Base-by-base conservation (phyloP, 2,797 vertebrate species). In the Pempheris klunzingeri region DNA sequence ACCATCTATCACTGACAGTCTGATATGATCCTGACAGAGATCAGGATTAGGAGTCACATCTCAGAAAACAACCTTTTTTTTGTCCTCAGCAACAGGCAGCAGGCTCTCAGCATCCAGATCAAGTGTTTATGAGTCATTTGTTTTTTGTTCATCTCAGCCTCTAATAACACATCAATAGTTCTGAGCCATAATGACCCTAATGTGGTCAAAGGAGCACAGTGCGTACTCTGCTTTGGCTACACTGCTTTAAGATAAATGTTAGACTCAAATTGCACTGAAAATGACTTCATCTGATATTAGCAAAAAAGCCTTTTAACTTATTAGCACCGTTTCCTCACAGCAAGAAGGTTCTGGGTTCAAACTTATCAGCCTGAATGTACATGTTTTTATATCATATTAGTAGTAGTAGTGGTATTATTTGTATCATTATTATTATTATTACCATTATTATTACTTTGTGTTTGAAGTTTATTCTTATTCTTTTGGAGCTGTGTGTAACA, bases 151-250 rank as follows among this genome's bases (percentile, higher is more conserved):
- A 77, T 86, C 73, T 81, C 62, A 70, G 66, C 70, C 49, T 81
- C 55, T 82, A 87, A 85, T 80, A 89, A 83, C 77, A 87, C 85
- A 82, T 93, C 86, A 90, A 85, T 90, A 90, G 78, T 77, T 80
- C 85, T 78, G 72, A 81, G 72, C 8, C 50, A 55, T 77, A 85
- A 84, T 87, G 53, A 82, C 58, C 47, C 77, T 87, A 74, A 84
- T 88, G 71, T 72, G 43, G 66, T 81, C 67, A 58, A 77, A 84
- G 79, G 49, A 62, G 49, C 73, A 34, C 50, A 46, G 54, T 28
- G 52, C n/a, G 28, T 26, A 7, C 28, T 30, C 44, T 30, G 64
- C 54, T 77, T 49, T 38, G 22, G 58, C 47, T 24, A 4, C 34
- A 49, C 26, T 14, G 20, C 15, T 55, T 67, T 26, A 7, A 74